Base-by-base conservation (phyloP, 2,797 vertebrate genomes). In the Heliangelus exortis region DNA sequence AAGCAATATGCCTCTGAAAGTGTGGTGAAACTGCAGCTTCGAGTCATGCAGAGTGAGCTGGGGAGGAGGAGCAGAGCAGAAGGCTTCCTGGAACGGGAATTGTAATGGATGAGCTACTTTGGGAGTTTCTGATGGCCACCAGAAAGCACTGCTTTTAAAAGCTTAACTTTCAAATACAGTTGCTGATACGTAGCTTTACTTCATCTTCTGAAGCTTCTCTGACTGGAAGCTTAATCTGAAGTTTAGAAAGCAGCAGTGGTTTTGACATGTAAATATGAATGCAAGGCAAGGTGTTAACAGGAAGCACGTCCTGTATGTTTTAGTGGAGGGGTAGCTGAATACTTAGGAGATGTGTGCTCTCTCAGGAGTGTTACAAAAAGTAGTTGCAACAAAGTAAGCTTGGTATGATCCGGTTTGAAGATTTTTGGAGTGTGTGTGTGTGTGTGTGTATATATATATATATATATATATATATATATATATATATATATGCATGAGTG, bases 271-370 rank as follows among this genome's bases (percentile, higher is more conserved):
- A 71, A 22, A 7, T 5, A 28, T 43, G 57, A 23, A 65, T n/a
- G 29, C 33, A 20, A 54, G 47, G 71, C 29, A 25, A 55, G 29
- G n/a, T 50, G 11, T 23, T 53, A 25, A 16, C 47, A 82, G 81
- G 43, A 28, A 3, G 0, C 41, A 14, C 31, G 55, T 39, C 75
- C 33, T 34, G 22, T 20, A 11, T 34, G 48, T 20, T n/a, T 87
- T 31, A 5, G 26, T 31, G n/a, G 45, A 29, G 41, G 14, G 14
- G 10, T 51, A 78, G 1, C 26, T 31, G 61, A 25, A 1, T 26
- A 0, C 21, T 43, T 54, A 5, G 2, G 41, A 33, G 51, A 8
- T 1, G 0, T 26, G 7, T 31, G 62, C 50, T 7, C 41, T 18
- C 9, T 25, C 2, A 0, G 5, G 25, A 36, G 16, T 54, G 26